A percentile compares a stretch with the other conserved stretches of the same genome.
Conservation (phyloP, 1,140 invertebrate species). For the Camponotus vicinus region DNA sequence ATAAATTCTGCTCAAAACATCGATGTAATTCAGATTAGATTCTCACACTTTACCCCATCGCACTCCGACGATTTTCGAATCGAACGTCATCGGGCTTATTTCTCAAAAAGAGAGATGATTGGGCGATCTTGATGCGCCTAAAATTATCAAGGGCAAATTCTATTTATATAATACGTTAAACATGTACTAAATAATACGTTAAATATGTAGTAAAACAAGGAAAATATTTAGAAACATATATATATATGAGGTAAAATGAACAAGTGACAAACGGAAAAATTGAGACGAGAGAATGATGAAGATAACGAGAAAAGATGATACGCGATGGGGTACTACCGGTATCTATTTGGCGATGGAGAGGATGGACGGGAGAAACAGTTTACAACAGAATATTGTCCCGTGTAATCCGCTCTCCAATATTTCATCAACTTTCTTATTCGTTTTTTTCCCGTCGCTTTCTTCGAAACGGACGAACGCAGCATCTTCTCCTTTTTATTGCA, state of each 20-base stretch:
- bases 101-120: not conserved
- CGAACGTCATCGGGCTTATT: constrained; percentile 1
- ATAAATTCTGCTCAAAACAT: constrained; percentile 46
- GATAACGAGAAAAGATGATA: constrained; percentile 46
- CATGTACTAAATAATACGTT: not conserved
- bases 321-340: constrained; percentile 66
- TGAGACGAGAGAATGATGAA: not conserved
- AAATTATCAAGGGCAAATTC: not conserved
- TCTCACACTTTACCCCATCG: constrained; percentile 4
- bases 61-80: constrained; percentile 22
- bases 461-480: constrained; percentile 18
- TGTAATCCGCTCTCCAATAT: constrained; percentile 85
- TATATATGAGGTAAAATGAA: not conserved
- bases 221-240: not conserved
- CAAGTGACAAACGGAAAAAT: constrained; percentile 34
- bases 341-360: constrained; percentile 81
- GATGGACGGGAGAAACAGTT: constrained; percentile 79
- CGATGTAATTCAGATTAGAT: constrained; percentile 51
- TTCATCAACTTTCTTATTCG: constrained; percentile 85
- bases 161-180: not conserved
- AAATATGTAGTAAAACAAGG: not conserved
- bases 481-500: constrained; percentile 22
- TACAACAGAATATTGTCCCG: constrained; percentile 85
- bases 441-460: constrained; percentile 73
- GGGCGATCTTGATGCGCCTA: not conserved